Evolutionary conservation across 2,113 vertebrate species (phyloP), one percentile per base, ranked within the genome.

Genomic region (Clupea harengus): DNA sequence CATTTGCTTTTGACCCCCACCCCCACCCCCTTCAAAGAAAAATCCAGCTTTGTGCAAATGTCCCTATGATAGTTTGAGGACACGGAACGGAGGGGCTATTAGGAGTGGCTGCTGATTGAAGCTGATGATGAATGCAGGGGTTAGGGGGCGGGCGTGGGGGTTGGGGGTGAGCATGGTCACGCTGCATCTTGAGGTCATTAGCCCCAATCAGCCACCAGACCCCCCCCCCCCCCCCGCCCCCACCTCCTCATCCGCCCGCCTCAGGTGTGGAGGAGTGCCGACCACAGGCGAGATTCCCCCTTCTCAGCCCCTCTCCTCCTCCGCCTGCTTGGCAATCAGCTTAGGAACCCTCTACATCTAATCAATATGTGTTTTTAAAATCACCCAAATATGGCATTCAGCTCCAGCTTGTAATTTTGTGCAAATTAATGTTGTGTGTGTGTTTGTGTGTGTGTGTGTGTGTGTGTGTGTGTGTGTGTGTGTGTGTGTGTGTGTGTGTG

Each of bases 101-200:
- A 87, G 89, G 83, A 81, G 82, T 45, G 89, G 82, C 89, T 90
- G 90, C 89, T 93, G 93, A 94, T 93, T 93, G 92, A 88, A 85
- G 82, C 90, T 95, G 93, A 93, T 93, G 25, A 78, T 78, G 72
- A 78, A 78, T 78, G 28, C 72, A 15, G 3, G 72, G 72, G 72
- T 28, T 78, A 32, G 72, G 28, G 13, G 28, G 28, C 39, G 28
- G 28, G 28, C 11, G 25, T 28, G 10, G 10, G 72, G 89, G 91
- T 90, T 91, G 87, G 85, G 52, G 89, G 90, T 89, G 87, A 86
- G 72, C 85, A 87, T 86, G 88, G 72, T 90, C 86, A 88, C 87
- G 78, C 83, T 64, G 91, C 93, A 94, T 94, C 92, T 95, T 94
- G 94, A 95, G 90, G 90, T 93, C 84, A 93, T 95, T 94, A 94